These are phyloP conservation scores for Lamprologus tigripictilis DNA, from an alignment of 2,113 vertebrate genomes.

Conservation along the genomic window DNA sequence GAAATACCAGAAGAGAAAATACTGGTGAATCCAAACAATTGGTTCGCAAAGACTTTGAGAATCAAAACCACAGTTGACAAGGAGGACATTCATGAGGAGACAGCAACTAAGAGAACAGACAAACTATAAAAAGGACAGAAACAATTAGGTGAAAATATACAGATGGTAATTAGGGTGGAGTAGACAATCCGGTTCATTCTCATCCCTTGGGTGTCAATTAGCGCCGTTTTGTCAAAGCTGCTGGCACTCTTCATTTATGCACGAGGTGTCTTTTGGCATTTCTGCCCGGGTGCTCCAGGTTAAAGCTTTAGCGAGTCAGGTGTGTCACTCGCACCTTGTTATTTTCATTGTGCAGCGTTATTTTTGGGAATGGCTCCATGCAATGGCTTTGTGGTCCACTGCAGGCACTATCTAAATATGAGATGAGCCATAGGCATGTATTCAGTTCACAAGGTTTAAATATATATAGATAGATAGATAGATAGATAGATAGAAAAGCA, in stretches of 20 bases:
- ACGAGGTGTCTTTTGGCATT: not conserved
- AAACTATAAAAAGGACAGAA: not conserved
- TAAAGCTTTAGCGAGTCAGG: not conserved
- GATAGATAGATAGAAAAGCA: not conserved
- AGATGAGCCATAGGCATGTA: not conserved
- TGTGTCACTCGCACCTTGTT: not conserved
- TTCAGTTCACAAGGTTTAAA: not conserved
- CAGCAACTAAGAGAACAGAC: not conserved
- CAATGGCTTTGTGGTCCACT: not conserved
- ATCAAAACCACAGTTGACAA: not conserved
- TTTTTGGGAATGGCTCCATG: not conserved
- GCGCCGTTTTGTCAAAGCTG: rapidly evolving
- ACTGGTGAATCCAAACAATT: not conserved
- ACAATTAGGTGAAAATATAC: not conserved
- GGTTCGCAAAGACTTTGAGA: not conserved
- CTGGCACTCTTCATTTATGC: not conserved
- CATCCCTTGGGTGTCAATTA: not conserved
- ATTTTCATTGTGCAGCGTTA: not conserved
- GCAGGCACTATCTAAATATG: not conserved
- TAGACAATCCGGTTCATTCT: not conserved
- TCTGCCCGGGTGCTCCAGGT: not conserved
- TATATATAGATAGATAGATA: not conserved
- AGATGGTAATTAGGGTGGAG: not conserved
- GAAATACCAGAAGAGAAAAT: not conserved
- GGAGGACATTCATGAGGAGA: not conserved